Conservation (phyloP, 2,113 vertebrate genomes). For the Eclectus roratus region DNA sequence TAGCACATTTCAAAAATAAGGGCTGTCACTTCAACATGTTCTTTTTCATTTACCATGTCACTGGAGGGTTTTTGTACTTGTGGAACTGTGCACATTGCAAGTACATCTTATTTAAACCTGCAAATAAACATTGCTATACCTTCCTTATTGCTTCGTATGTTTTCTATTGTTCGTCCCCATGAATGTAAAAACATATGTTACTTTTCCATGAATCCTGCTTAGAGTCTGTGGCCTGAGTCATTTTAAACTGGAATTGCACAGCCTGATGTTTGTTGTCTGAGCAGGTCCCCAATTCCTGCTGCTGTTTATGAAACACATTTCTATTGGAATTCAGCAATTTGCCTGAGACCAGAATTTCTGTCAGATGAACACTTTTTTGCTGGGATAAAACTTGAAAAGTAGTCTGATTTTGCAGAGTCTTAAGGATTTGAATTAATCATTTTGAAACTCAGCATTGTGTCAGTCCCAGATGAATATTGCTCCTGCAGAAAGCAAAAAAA, state of each 20-base stretch:
- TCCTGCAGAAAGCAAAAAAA: neutral
- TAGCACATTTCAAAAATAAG: neutral
- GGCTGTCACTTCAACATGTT: neutral
- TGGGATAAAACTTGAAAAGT: neutral
- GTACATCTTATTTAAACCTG: neutral
- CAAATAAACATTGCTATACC: neutral
- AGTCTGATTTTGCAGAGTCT: constrained; percentile 2
- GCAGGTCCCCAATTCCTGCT: neutral
- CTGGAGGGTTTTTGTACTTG: neutral
- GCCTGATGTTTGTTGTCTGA: neutral
- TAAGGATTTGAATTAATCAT: constrained; percentile 10
- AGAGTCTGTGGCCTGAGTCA: neutral
- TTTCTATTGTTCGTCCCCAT: neutral
- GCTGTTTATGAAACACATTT: neutral
- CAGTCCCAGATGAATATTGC: constrained; percentile 13
- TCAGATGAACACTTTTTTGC: neutral
- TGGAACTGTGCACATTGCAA: neutral
- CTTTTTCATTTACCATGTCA: neutral
- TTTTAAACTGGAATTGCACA: neutral
- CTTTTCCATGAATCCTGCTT: neutral
- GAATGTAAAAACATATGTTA: neutral
- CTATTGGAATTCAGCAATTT: neutral
- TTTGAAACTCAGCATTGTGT: constrained; percentile 47
- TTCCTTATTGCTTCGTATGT: neutral
- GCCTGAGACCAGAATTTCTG: neutral